These are phyloP conservation scores for Tachypleus tridentatus DNA, from an alignment of 1,140 invertebrate species.

Conservation along the genomic window DNA sequence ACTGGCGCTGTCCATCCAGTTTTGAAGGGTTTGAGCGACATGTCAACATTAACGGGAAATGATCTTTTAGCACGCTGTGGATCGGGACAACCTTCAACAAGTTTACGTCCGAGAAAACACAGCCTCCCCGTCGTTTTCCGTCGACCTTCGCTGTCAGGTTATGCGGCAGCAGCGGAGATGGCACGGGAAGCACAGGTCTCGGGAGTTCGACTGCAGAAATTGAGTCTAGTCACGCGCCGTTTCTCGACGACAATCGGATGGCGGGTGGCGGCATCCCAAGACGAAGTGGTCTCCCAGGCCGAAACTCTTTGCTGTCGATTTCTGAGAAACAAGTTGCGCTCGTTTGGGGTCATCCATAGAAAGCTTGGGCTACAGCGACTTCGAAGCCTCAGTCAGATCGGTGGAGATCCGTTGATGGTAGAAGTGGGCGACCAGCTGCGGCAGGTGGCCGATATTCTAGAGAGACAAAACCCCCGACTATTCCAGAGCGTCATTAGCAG, in stretches of 20 bases:
- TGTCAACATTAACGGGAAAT: no score
- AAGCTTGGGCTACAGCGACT: conserved; percentile 55
- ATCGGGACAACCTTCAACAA: no score
- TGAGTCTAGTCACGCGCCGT: conserved; percentile 3
- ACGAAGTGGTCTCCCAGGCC: conserved; percentile 47
- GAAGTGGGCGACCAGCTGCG: conserved; percentile 16
- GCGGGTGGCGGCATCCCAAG: conserved; percentile 2
- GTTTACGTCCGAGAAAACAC: conserved; percentile 10
- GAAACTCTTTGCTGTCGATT: conserved; percentile 48
- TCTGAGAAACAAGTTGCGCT: conserved; percentile 33
- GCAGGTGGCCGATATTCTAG: conserved; percentile 18
- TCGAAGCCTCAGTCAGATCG: conserved; percentile 24
- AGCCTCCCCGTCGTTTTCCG: conserved; percentile 14
- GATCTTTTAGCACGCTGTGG: no score
- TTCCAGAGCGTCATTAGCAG: conserved; percentile 47
- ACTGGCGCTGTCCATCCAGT: no score
- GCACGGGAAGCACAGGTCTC: conserved; percentile 3
- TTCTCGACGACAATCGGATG: conserved; percentile 1
- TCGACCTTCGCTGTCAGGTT: conserved; percentile 12
- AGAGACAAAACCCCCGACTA: conserved; percentile 39
- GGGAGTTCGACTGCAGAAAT: conserved; percentile 5
- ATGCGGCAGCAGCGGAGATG: conserved; percentile 9
- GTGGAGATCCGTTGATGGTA: conserved; percentile 21
- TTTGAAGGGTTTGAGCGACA: no score
- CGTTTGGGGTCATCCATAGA: conserved; percentile 49